phyloP scores from a whole-genome alignment of 2,113 vertebrate genomes.

The Ctenodactylus gundi region DNA sequence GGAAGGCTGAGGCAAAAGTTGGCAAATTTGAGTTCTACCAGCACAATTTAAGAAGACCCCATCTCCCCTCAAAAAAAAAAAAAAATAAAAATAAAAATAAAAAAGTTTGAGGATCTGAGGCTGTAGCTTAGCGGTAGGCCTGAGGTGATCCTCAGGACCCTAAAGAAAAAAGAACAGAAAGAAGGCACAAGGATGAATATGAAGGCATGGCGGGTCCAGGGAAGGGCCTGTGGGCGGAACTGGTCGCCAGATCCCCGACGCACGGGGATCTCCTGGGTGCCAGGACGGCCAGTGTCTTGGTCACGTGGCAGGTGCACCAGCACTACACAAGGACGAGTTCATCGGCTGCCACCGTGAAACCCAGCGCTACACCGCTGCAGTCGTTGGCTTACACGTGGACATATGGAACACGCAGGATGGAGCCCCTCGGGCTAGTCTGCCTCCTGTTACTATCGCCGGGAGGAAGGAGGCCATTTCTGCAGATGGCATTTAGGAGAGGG shows the following conservation, averaged over 20 bases:
- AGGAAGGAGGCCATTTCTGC: background rate
- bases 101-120: too few relatives aligned
- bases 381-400: background rate
- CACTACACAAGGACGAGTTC: background rate
- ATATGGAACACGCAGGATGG: background rate
- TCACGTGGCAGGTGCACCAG: too few relatives aligned
- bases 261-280: background rate
- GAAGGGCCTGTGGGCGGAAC: too few relatives aligned
- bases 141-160: too few relatives aligned
- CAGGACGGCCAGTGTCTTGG: too few relatives aligned
- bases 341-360: background rate
- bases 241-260: too few relatives aligned
- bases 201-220: too few relatives aligned
- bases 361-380: background rate
- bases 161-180: background rate
- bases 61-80: background rate
- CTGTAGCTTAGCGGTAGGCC: too few relatives aligned
- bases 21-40: too few relatives aligned
- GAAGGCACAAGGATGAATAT: background rate
- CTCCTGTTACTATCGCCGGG: background rate
- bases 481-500: background rate
- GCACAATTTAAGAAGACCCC: too few relatives aligned
- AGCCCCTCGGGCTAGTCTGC: background rate
- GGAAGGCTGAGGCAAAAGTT: too few relatives aligned
- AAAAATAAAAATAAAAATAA: too few relatives aligned